Evolutionary conservation across 2,113 vertebrate genomes (phyloP), one percentile per base, ranked within the genome.

Genomic region (Aix galericulata): DNA sequence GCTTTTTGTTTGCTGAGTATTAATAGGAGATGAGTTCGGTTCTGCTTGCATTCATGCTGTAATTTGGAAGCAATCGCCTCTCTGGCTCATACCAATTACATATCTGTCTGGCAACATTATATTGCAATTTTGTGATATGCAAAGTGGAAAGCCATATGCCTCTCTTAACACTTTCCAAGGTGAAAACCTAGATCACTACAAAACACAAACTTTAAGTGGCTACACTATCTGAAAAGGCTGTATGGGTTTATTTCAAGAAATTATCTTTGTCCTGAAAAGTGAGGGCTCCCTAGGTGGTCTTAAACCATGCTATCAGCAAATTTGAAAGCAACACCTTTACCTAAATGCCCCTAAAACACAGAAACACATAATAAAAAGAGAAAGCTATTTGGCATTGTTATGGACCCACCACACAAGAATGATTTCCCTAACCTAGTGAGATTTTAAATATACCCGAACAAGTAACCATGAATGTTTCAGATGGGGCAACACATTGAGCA

Each of bases 1-100:
- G 56, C 10, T 71, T 93, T 94, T 77, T 90, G 53, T 83, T 83
- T 71, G 25, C 56, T 78, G 76, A 75, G 13, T 77, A 74, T 76
- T 88, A 82, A 66, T 1, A 83, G 74, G n/a, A 85, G 44, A 62
- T 16, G 36, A 74, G 27, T 32, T 77, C 50, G 86, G 31, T 27
- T 71, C 50, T 63, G 46, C 32, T 0, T 5, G 64, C 32, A 31
- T 50, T 71, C 13, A 13, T 5, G 14, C 40, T 48, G 32, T 27
- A 52, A 46, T 93, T 83, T 86, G 89, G 85, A 86, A 90, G 79
- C 64, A 68, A 80, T 83, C 86, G 72, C 60, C 68, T 68, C 68
- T 63, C 56, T 38, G 75, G 50, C 50, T 82, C 8, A 6, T 22
- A 88, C 34, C 85, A 80, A 56, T 86, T 77, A 76, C 1, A 0